phyloP scores from a whole-genome alignment of 2,797 vertebrate genomes.

The Urosaurus nigricauda region DNA sequence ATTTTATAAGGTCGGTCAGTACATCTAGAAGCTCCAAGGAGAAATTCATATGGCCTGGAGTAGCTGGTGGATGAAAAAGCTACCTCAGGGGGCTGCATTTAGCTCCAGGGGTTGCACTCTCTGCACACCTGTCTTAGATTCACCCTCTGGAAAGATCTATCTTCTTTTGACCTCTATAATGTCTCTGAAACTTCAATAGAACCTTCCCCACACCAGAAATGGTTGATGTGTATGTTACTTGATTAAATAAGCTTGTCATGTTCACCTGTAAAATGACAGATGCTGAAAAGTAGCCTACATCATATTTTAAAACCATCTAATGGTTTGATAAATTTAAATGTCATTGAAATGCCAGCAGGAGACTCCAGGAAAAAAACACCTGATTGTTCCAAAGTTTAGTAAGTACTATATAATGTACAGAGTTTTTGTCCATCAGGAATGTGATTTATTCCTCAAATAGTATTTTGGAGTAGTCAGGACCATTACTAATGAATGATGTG shows the following conservation, averaged over 20 bases:
- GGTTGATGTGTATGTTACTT: neutral
- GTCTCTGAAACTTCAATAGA: neutral
- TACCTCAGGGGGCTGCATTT: too few relatives aligned
- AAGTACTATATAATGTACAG: neutral
- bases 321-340: neutral
- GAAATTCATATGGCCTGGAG: too few relatives aligned
- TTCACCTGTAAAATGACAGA: neutral
- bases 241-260: neutral
- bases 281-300: neutral
- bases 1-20: too few relatives aligned
- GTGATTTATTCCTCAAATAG: neutral
- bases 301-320: neutral
- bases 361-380: neutral
- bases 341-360: neutral
- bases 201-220: neutral
- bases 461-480: neutral
- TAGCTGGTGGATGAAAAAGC: too few relatives aligned
- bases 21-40: too few relatives aligned
- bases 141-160: neutral
- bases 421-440: neutral
- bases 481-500: neutral
- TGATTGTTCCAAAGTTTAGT: neutral
- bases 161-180: neutral
- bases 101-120: too few relatives aligned
- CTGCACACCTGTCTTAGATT: neutral